Conservation (phyloP, 1,140 invertebrate genomes). For the Drosophila equinoxialis region DNA sequence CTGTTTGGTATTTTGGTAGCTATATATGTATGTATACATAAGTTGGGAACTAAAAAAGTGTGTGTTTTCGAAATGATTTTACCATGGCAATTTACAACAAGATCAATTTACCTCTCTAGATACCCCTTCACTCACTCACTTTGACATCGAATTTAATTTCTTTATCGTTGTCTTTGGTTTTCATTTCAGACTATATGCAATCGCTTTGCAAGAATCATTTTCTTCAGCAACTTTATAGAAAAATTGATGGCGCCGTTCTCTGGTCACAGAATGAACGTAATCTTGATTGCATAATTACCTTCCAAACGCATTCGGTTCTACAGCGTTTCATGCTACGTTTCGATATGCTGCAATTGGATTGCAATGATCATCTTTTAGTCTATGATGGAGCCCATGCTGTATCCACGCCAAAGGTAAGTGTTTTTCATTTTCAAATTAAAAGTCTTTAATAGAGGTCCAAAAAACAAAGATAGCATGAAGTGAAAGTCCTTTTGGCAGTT, state of each 20-base stretch:
- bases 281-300: conserved; percentile 94
- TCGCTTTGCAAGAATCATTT: conserved; percentile 93
- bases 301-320: conserved; percentile 95
- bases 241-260: conserved; percentile 95
- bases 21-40: neutral
- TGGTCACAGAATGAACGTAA: conserved; percentile 94
- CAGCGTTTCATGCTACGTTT: conserved; percentile 97
- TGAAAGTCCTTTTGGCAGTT: too few species aligned
- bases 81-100: neutral
- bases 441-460: too few species aligned
- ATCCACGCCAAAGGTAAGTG: conserved; percentile 91
- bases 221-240: conserved; percentile 92
- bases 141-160: too few species aligned
- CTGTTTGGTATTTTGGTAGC: neutral
- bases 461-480: too few species aligned
- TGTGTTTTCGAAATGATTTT: neutral
- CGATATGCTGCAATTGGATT: conserved; percentile 91
- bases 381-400: conserved; percentile 96
- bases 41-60: neutral
- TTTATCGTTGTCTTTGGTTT: conserved; percentile 42
- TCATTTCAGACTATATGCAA: conserved; percentile 91
- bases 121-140: too few species aligned
- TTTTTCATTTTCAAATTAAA: too few species aligned
- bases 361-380: conserved; percentile 96
- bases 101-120: conserved; percentile 39